These are phyloP conservation scores for Cydia splendana DNA, from an alignment of 1,140 invertebrate genomes.

Conservation along the genomic window DNA sequence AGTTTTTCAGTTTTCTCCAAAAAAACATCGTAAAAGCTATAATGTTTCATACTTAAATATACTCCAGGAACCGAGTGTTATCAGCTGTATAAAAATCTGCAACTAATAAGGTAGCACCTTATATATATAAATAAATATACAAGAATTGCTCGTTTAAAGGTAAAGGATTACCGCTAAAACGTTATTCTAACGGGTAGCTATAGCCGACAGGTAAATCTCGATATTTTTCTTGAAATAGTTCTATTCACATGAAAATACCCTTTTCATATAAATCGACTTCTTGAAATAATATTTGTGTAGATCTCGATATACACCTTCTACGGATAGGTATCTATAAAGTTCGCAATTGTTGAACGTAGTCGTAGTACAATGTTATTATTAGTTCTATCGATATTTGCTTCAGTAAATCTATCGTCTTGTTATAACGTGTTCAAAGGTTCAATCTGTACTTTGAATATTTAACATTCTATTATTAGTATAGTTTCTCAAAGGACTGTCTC, in stretches of 20 bases:
- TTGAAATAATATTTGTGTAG: slow-evolving; percentile 8
- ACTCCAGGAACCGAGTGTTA: too few species aligned
- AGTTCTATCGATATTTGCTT: background rate
- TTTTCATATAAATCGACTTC: background rate
- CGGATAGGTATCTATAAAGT: background rate
- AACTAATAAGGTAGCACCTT: too few species aligned
- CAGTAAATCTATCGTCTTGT: background rate
- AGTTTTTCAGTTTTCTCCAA: too few species aligned
- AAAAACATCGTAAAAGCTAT: too few species aligned
- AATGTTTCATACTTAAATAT: too few species aligned
- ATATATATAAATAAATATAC: too few species aligned
- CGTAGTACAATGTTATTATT: background rate
- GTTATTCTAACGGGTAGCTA: too few species aligned
- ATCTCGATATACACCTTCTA: background rate
- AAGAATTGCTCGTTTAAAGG: too few species aligned
- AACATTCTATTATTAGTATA: background rate
- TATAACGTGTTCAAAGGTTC: background rate
- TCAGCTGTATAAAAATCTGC: too few species aligned
- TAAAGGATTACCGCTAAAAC: too few species aligned
- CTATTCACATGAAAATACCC: background rate
- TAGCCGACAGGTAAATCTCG: too few species aligned
- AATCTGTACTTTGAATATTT: background rate
- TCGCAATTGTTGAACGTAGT: background rate
- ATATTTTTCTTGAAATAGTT: background rate
- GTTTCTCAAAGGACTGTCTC: too few species aligned